Evolutionary conservation across 2,888 invertebrate species (phyloP).

Genomic region (Taphrorychus bicolor): DNA sequence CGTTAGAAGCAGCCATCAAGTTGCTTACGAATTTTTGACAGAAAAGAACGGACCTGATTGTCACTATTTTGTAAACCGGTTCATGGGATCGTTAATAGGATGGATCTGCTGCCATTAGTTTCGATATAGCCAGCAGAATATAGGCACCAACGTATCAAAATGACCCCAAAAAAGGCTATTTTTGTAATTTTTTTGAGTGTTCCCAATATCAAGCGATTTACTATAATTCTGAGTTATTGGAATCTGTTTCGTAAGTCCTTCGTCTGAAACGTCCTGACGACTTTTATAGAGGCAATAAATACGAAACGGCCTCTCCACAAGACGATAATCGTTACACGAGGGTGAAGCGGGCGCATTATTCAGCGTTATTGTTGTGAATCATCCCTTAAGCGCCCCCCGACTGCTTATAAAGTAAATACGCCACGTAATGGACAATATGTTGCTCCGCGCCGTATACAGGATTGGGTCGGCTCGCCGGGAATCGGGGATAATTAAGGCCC

Average conservation of each 20-base stretch:
- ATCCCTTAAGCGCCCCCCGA: conserved; percentile 26
- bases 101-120: too few relatives aligned
- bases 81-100: too few relatives aligned
- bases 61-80: too few relatives aligned
- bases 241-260: neutral
- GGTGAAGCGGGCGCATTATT: conserved; percentile 26
- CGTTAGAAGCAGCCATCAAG: too few relatives aligned
- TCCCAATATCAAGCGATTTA: too few relatives aligned
- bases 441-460: conserved; percentile 9
- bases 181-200: too few relatives aligned
- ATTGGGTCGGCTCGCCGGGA: neutral
- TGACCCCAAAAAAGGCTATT: too few relatives aligned
- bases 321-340: conserved; percentile 30
- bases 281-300: conserved; percentile 38
- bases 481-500: neutral
- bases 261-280: conserved; percentile 13
- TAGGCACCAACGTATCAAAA: too few relatives aligned
- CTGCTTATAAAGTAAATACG: conserved; percentile 32
- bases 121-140: too few relatives aligned
- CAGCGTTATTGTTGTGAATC: conserved; percentile 36
- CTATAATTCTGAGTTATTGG: too few relatives aligned
- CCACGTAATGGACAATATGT: conserved; percentile 35
- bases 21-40: too few relatives aligned
- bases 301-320: conserved; percentile 31
- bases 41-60: too few relatives aligned